Base-by-base conservation (phyloP, 2,113 vertebrate species). In the Oostethus manadensis region DNA sequence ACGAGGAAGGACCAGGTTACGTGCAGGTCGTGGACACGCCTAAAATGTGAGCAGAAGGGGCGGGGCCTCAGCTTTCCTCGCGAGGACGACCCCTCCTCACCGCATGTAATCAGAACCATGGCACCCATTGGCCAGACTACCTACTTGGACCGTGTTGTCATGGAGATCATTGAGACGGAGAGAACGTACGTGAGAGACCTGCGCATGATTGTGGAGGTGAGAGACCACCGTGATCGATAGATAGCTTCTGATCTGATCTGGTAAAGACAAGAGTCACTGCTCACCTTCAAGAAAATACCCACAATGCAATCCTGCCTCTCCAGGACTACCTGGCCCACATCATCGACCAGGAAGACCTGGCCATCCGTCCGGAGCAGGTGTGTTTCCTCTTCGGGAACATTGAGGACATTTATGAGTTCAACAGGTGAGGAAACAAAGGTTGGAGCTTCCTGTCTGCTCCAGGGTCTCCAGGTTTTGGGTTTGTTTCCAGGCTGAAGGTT, bases 121-220 rank as follows among this genome's bases (percentile, higher is more conserved):
- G 74, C 82, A 0, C 82, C 70, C 1, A 86, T 85, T 64, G 88
- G 82, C n/a, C 87, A 92, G 71, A 89, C 92, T 61, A 92, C 89
- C 50, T 97, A 98, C 73, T 78, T 97, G 85, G 93, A 94, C 66
- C 91, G 93, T 0, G 94, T 98, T 15, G 87, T 98, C 73, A 87
- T 93, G 82, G 96, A 98, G 86, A 94, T 98, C 1, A 90, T 97
- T 35, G 95, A 97, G 79, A 96, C 96, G 0, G 96, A 98, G 81
- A 91, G 93, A 38, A 94, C 85, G 74, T 98, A 98, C 0, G 93
- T 96, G 58, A 88, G 88, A 42, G 94, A 98, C 66, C 91, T 98
- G 56, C 90, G 91, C 40, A 96, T 93, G 87, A 98, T 98, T 0
- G 92, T 97, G 49, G 94, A 98, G 93, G 96, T 96, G 65, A 80